phyloP scores from a whole-genome alignment of 1,140 invertebrate species.

The Apis dorsata region DNA sequence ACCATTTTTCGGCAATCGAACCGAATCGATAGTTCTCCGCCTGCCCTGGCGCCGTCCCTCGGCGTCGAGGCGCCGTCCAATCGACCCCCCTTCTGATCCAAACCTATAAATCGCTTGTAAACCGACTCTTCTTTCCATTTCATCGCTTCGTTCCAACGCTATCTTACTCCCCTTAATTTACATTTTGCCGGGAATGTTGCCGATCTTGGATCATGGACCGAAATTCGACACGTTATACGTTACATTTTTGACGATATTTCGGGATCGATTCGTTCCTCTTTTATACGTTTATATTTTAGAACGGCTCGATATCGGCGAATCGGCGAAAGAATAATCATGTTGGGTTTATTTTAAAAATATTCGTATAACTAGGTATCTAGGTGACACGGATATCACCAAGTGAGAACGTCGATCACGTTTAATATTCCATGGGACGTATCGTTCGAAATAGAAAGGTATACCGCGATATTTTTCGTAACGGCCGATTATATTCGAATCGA shows the following conservation, averaged over 20 bases:
- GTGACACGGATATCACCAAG: no score
- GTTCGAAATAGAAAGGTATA: slow-evolving; percentile 7
- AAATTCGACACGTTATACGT: neutral
- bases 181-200: neutral
- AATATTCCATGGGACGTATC: neutral
- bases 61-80: slow-evolving; percentile 8
- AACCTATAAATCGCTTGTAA: slow-evolving; percentile 23
- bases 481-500: slow-evolving; percentile 15
- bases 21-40: slow-evolving; percentile 26
- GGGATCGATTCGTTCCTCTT: neutral
- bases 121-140: neutral
- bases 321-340: no score
- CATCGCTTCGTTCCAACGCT: slow-evolving; percentile 9
- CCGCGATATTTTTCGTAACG: slow-evolving; percentile 11
- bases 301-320: no score
- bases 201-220: neutral
- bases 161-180: slow-evolving; percentile 14
- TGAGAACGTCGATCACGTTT: neutral
- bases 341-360: neutral
- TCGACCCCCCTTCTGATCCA: neutral
- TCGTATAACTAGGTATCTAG: neutral
- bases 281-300: no score
- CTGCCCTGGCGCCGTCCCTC: neutral
- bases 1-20: slow-evolving; percentile 57
- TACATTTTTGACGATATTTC: neutral